phyloP scores from a whole-genome alignment of 2,113 vertebrate species.

The Rattus rattus region DNA sequence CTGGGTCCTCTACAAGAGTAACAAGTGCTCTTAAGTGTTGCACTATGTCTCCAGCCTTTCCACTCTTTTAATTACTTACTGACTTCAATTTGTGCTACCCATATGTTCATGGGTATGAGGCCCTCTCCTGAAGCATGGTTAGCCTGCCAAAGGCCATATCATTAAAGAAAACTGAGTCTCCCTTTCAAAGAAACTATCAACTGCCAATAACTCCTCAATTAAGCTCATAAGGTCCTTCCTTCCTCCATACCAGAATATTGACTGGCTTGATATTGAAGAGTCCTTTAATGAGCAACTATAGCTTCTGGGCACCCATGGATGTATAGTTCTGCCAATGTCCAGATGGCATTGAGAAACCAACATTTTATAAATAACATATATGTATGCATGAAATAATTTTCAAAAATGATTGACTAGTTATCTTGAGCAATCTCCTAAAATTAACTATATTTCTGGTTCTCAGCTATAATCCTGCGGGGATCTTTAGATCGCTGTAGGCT shows the following conservation, averaged over 20 bases:
- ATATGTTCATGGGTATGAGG: no score
- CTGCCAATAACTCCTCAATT: neutral
- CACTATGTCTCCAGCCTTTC: neutral
- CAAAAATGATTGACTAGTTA: neutral
- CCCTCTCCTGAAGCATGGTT: neutral
- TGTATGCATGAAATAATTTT: neutral
- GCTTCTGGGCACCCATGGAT: neutral
- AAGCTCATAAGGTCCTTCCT: no score
- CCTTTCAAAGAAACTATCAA: neutral
- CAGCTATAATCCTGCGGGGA: neutral
- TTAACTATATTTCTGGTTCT: neutral
- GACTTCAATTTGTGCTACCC: neutral
- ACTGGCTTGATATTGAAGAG: neutral
- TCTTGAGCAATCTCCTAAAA: conserved; percentile 3
- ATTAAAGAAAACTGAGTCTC: neutral
- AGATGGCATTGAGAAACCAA: neutral
- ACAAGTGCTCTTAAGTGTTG: neutral
- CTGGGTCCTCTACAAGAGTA: neutral
- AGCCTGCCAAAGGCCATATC: neutral
- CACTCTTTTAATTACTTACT: no score
- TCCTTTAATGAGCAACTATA: neutral
- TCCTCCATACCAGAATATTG: neutral
- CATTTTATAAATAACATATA: neutral
- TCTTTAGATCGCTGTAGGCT: neutral
- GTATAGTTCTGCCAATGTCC: neutral